A percentile compares a stretch with the other conserved stretches of the same genome.
Conservation (phyloP, 2,888 invertebrate species). For the Trachelus stipa region DNA sequence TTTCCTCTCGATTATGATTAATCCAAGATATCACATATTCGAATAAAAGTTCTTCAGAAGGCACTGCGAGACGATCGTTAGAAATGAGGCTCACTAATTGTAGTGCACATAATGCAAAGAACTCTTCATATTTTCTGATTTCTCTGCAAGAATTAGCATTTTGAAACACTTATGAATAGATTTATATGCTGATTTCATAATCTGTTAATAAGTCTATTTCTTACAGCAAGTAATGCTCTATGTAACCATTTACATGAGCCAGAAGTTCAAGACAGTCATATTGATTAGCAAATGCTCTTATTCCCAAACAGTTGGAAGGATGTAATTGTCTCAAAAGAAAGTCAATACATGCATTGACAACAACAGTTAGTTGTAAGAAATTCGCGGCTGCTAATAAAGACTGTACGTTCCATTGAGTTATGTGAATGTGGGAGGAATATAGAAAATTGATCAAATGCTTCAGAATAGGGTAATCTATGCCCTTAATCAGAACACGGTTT, state of each 20-base stretch:
- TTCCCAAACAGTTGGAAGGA: slow-evolving; percentile 95
- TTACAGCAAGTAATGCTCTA: slow-evolving; percentile 91
- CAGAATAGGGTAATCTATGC: slow-evolving; percentile 88
- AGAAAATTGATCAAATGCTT: slow-evolving; percentile 90
- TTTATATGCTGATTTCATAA: not conserved
- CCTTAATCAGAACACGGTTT: slow-evolving; percentile 85
- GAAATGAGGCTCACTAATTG: slow-evolving; percentile 84
- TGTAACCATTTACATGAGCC: slow-evolving; percentile 83
- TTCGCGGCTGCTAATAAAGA: slow-evolving; percentile 90
- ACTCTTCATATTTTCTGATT: slow-evolving; percentile 89
- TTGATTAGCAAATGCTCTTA: slow-evolving; percentile 94
- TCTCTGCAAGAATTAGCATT: slow-evolving; percentile 71
- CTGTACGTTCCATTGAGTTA: slow-evolving; percentile 94
- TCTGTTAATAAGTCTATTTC: slow-evolving; percentile 45
- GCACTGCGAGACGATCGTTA: slow-evolving; percentile 89
- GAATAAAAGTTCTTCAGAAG: slow-evolving; percentile 87
- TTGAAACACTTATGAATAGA: not conserved
- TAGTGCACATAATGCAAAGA: slow-evolving; percentile 79
- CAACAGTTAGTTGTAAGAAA: slow-evolving; percentile 84
- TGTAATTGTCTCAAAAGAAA: slow-evolving; percentile 92
- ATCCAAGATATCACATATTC: slow-evolving; percentile 87
- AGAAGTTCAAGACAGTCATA: slow-evolving; percentile 91
- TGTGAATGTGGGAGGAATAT: slow-evolving; percentile 88
- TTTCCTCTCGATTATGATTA: slow-evolving; percentile 76
- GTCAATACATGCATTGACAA: slow-evolving; percentile 90